phyloP scores from a whole-genome alignment of 2,888 invertebrate species.

The Drosophila fungiperda region DNA sequence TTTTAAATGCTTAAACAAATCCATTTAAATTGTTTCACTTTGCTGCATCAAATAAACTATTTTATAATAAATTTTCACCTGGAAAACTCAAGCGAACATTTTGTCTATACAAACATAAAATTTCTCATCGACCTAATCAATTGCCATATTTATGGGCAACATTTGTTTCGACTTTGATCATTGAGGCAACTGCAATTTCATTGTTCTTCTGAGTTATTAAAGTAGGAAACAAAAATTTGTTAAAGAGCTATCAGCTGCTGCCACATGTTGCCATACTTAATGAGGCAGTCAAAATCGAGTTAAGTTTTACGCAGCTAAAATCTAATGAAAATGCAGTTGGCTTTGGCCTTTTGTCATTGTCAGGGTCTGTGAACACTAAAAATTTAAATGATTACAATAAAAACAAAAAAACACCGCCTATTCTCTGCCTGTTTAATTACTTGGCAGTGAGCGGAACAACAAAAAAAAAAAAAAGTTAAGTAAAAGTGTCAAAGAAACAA shows the following conservation, averaged over 20 bases:
- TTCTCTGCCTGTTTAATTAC: constrained; percentile 31
- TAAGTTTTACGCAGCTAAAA: constrained; percentile 59
- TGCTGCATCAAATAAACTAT: neutral
- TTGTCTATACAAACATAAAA: neutral
- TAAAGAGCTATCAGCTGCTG: constrained; percentile 16
- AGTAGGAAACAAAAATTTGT: constrained; percentile 31
- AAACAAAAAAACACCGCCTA: neutral
- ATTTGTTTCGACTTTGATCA: constrained; percentile 40
- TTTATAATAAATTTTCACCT: neutral
- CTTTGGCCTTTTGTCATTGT: constrained; percentile 30
- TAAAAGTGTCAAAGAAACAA: constrained; percentile 33
- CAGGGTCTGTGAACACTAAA: constrained; percentile 19
- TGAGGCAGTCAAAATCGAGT: constrained; percentile 67
- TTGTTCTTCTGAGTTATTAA: constrained; percentile 30
- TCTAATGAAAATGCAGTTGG: constrained; percentile 56
- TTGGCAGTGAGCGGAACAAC: constrained; percentile 33
- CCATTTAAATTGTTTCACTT: neutral
- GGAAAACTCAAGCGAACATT: neutral
- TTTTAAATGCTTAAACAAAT: too few species aligned
- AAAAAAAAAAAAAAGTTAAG: constrained; percentile 13
- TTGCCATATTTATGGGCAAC: neutral
- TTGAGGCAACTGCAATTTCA: constrained; percentile 15
- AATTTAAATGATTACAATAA: constrained; percentile 22
- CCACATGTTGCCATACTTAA: constrained; percentile 71
- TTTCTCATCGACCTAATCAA: neutral